These are phyloP conservation scores for Teleiodes luculella DNA, from an alignment of 2,888 invertebrate genomes.

Conservation along the genomic window DNA sequence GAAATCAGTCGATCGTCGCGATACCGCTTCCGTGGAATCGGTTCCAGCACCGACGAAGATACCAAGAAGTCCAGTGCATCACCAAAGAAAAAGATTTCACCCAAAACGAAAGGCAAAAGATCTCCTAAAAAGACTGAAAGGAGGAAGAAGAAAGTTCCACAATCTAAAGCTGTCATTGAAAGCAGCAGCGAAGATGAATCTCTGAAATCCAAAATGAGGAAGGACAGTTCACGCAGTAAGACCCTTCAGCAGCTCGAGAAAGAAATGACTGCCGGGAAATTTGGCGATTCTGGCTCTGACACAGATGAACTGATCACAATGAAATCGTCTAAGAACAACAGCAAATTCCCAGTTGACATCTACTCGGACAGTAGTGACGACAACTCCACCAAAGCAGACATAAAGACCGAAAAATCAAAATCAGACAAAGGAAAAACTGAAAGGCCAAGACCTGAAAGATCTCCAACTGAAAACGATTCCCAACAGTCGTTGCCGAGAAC, in stretches of 20 bases:
- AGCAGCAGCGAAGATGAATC: constrained; percentile 82
- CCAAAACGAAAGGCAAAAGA: constrained; percentile 62
- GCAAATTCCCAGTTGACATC: constrained; percentile 83
- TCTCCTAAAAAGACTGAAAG: constrained; percentile 66
- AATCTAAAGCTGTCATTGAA: constrained; percentile 72
- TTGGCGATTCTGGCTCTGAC: constrained; percentile 82
- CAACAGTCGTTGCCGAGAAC: constrained; percentile 85
- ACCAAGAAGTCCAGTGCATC: constrained; percentile 58
- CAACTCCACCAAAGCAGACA: constrained; percentile 45
- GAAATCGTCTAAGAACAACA: constrained; percentile 73
- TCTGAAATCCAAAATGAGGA: constrained; percentile 56
- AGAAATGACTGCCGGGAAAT: constrained; percentile 80
- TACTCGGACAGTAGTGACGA: constrained; percentile 90
- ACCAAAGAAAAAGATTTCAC: constrained; percentile 71
- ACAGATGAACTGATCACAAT: constrained; percentile 88
- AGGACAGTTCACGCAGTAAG: constrained; percentile 76
- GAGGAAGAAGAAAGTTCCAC: constrained; percentile 72
- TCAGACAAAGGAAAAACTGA: constrained; percentile 66
- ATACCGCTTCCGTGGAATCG: constrained; percentile 53
- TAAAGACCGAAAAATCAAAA: constrained; percentile 74
- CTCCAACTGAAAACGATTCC: constrained; percentile 82
- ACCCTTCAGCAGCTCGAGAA: constrained; percentile 85
- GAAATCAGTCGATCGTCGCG: constrained; percentile 53
- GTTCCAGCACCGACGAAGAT: constrained; percentile 81
- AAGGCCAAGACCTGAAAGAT: constrained; percentile 71